phyloP scores from a whole-genome alignment of 2,113 vertebrate species.

The Oxyura jamaicensis region DNA sequence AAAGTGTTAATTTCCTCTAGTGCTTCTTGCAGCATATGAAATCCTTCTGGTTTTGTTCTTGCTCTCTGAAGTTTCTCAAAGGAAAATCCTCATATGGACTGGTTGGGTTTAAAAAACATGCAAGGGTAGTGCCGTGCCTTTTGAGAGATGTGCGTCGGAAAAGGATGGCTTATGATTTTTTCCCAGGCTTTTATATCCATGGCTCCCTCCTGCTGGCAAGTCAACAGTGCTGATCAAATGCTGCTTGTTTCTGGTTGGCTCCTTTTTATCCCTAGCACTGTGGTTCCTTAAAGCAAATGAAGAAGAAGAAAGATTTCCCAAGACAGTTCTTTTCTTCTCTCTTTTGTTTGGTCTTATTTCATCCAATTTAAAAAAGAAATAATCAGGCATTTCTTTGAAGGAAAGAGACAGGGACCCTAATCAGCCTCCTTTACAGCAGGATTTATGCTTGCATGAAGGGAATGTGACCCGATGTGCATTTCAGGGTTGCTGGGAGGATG shows the following conservation, averaged over 20 bases:
- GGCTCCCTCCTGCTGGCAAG: slow-evolving; percentile 54
- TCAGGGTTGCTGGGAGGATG: not conserved
- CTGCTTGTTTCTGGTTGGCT: slow-evolving; percentile 53
- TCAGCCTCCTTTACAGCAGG: not conserved
- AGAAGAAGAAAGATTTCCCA: slow-evolving; percentile 33
- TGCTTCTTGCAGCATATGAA: not conserved
- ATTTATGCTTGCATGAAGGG: not conserved
- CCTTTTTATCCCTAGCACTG: slow-evolving; percentile 33
- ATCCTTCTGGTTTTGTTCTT: not conserved
- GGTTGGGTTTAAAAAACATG: not conserved
- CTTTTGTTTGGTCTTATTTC: slow-evolving; percentile 35
- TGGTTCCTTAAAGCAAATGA: slow-evolving; percentile 30
- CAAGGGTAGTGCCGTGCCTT: not conserved
- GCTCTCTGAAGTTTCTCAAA: slow-evolving; percentile 22
- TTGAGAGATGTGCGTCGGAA: not conserved
- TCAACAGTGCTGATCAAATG: slow-evolving; percentile 61
- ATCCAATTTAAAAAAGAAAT: not conserved
- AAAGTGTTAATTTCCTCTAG: not conserved
- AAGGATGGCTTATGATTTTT: slow-evolving; percentile 12
- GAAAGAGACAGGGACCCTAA: not conserved
- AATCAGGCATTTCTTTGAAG: not conserved
- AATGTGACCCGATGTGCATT: not conserved
- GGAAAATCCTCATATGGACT: not conserved
- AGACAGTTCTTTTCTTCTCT: slow-evolving; percentile 3
- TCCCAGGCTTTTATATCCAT: slow-evolving; percentile 27